Base-by-base conservation (phyloP, 1,140 invertebrate genomes). In the Neotoxoptera formosana region DNA sequence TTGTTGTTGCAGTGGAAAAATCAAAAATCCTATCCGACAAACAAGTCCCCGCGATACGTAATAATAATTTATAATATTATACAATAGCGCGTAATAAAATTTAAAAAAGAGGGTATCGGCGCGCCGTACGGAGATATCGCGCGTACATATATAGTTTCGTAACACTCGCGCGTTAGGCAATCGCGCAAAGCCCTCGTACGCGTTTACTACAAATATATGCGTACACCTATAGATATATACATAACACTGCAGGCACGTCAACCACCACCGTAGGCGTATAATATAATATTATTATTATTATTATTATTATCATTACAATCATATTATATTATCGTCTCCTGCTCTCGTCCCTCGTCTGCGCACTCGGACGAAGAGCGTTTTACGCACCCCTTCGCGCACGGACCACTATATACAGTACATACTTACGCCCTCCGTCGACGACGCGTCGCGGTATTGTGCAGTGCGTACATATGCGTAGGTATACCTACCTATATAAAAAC, bases 121-220 rank as follows among this genome's bases (percentile, higher is more conserved):
- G 21, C 30, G n/a, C n/a, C n/a, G n/a, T n/a, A 30, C n/a, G 60
- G n/a, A n/a, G 23, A 76, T 76, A 76, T 76, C 60, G 60, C 36
- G 21, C 25, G 41, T 36, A n/a, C n/a, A n/a, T 6, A 14, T 81
- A 14, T 48, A 0, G 34, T 89, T 89, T 89, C 87, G 86, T 88
- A 88, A 88, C n/a, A 36, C n/a, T n/a, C 11, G 36, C 25, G 17
- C 89, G 87, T 91, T 76, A 25, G 14, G 90, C 56, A 91, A 91
- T 41, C 60, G 34, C 60, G 34, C 53, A 36, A 90, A 90, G 48
- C 60, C 60, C 60, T 76, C 30, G 14, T 76, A 34, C n/a, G 60
- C n/a, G 60, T n/a, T n/a, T 76, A n/a, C 60, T 34, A 76, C 6
- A 76, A 34, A 76, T 76, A 56, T 56, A 76, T 14, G n/a, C n/a